These are phyloP conservation scores for Psephotus haematonotus DNA, from an alignment of 2,113 vertebrate species.

Conservation along the genomic window DNA sequence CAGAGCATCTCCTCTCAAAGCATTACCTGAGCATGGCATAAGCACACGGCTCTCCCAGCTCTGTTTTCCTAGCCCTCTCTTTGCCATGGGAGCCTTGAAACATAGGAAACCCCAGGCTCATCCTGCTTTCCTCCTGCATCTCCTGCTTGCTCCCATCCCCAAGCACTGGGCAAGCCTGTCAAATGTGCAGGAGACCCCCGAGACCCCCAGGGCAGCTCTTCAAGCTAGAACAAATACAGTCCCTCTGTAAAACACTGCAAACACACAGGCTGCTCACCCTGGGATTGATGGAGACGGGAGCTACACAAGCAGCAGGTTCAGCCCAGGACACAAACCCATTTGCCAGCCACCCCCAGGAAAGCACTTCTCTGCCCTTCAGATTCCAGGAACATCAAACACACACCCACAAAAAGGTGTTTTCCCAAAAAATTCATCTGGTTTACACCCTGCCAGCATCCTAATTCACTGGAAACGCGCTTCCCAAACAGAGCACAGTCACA, in stretches of 20 bases:
- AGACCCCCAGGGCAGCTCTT: background rate
- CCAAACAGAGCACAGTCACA: background rate
- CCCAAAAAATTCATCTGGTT: background rate
- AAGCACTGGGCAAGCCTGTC: rapidly evolving
- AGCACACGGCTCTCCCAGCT: background rate
- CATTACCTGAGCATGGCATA: rapidly evolving
- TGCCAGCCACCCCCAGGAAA: background rate
- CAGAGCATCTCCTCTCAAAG: rapidly evolving
- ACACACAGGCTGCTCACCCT: background rate
- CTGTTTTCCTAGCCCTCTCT: background rate
- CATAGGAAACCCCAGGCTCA: rapidly evolving
- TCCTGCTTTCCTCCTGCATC: background rate
- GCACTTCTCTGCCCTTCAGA: constrained; percentile 5
- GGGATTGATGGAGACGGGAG: background rate
- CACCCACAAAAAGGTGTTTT: constrained; percentile 31
- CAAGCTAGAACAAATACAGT: rapidly evolving
- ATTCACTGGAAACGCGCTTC: background rate
- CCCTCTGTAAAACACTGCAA: background rate
- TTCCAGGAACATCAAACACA: background rate
- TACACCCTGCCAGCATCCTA: background rate
- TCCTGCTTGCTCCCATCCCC: background rate
- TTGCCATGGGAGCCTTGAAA: rapidly evolving
- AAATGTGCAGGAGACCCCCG: background rate
- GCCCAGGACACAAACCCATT: background rate
- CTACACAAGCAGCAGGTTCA: background rate